Percentiles rank a stretch among this genome's conserved stretches.
Evolutionary conservation across 2,113 vertebrate genomes (phyloP).

Genomic region (Pterocles gutturalis): DNA sequence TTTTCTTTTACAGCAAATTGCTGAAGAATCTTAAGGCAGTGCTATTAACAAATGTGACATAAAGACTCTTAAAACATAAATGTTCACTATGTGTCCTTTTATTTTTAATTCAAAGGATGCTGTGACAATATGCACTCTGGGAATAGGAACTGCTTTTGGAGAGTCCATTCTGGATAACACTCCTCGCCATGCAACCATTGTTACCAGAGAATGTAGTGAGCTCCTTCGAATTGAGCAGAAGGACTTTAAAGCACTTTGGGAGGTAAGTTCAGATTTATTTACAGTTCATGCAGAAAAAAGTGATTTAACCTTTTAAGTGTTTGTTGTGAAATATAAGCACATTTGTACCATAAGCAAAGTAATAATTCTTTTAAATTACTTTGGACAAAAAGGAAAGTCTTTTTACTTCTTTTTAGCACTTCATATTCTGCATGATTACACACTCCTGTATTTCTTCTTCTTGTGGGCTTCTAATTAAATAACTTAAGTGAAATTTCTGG

Average conservation of each 20-base stretch:
- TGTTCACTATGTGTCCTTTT: neutral
- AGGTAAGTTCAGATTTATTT: constrained; percentile 82
- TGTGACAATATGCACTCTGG: constrained; percentile 94
- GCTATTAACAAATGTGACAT: neutral
- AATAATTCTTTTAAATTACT: constrained; percentile 38
- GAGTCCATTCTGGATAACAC: constrained; percentile 98
- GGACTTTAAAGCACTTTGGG: constrained; percentile 96
- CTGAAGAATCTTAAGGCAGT: neutral
- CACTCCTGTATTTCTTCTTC: constrained; percentile 50
- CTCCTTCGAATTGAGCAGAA: constrained; percentile 95
- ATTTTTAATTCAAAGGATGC: constrained; percentile 85
- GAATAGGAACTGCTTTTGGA: constrained; percentile 95
- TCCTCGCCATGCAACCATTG: constrained; percentile 95
- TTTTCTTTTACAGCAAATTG: neutral
- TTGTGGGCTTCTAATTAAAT: neutral
- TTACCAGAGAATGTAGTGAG: constrained; percentile 92
- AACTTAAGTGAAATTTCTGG: neutral
- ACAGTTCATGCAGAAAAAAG: neutral
- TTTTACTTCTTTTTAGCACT: constrained; percentile 27
- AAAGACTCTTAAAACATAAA: neutral
- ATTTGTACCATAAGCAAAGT: neutral
- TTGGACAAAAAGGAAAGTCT: constrained; percentile 42
- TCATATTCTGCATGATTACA: constrained; percentile 43
- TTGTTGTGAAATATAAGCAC: neutral
- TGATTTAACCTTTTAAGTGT: neutral